Evolutionary conservation across 2,113 vertebrate genomes (phyloP), one percentile per base, ranked within the genome.

Genomic region (Pycnonotus jocosus): DNA sequence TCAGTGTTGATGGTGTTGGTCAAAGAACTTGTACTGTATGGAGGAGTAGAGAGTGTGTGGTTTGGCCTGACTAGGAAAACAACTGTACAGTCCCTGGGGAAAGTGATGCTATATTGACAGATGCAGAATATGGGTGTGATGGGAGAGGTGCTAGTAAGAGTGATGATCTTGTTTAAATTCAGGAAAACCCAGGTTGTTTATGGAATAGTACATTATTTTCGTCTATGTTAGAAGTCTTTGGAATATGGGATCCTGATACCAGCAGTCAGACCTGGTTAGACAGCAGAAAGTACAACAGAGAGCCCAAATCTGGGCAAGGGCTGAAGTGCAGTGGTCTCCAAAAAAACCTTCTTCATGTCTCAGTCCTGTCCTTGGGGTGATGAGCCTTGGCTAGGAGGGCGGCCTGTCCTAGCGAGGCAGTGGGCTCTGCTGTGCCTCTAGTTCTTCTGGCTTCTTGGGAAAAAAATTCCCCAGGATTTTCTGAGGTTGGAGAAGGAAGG

Each of bases 101-200:
- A 91, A 31, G 28, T 2, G 6, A 17, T 0, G 0, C 10, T 73
- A 1, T 24, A 7, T 20, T 73, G 56, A 51, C 27, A 78, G 38
- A 7, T 84, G 69, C 33, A 86, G 72, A 48, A 38, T 66, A 7
- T 22, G 30, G 33, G 7, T 78, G 42, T 61, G 51, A 31, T 10
- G 51, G 53, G 38, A 79, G 66, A 60, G 33, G n/a, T 69, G 40
- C 54, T 60, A 44, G 12, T 40, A 60, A 40, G 40, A 79, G 40
- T 24, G 40, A 56, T 11, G 24, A 40, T 33, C 21, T 76, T 4
- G 23, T 82, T 70, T 74, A 66, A 66, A n/a, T 65, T 51, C 23
- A 47, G 48, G 61, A 70, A 74, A 68, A 58, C 21, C 2, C 44
- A 24, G 31, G 15, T 21, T 79, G 13, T 72, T 45, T 37, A 61